These are phyloP conservation scores for Caenorhabditis zanzibari DNA, from an alignment of 2,888 invertebrate genomes.

Conservation along the genomic window DNA sequence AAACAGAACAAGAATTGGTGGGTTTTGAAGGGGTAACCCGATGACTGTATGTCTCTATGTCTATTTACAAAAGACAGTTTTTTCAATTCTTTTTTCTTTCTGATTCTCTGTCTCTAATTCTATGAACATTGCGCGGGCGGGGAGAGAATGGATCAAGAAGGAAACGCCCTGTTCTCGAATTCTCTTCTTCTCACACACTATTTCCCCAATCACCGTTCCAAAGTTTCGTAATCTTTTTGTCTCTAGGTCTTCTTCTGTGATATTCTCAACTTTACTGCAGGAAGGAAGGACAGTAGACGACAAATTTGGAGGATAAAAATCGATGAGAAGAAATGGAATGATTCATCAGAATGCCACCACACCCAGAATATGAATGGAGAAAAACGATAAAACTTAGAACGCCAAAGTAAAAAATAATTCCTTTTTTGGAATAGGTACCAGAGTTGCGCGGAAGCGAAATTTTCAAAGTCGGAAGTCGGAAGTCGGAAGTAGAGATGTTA, in stretches of 20 bases:
- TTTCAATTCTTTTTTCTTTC: constrained; percentile 25
- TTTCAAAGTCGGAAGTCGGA: too few relatives aligned
- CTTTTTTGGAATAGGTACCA: too few relatives aligned
- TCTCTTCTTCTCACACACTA: constrained; percentile 17
- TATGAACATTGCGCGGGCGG: constrained; percentile 51
- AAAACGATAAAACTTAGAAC: background rate
- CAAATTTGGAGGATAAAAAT: constrained; percentile 5
- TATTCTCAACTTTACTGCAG: background rate
- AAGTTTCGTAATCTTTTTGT: constrained; percentile 36
- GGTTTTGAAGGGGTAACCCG: constrained; percentile 38
- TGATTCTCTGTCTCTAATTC: constrained; percentile 49
- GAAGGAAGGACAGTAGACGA: background rate
- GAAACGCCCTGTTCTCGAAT: constrained; percentile 46
- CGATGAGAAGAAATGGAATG: background rate
- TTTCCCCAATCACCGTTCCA: constrained; percentile 26
- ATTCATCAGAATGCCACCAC: constrained; percentile 15
- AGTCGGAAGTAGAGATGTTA: too few relatives aligned
- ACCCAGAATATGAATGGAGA: constrained; percentile 9
- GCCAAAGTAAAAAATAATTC: background rate
- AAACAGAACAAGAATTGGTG: constrained; percentile 17
- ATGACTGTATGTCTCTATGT: constrained; percentile 50
- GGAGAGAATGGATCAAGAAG: constrained; percentile 12
- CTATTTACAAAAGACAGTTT: constrained; percentile 41
- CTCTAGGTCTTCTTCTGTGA: constrained; percentile 23
- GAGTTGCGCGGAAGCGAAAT: too few relatives aligned